Evolutionary conservation across 2,888 invertebrate genomes (phyloP), one percentile per base, ranked within the genome.

Genomic region (Eucera pruinosa): DNA sequence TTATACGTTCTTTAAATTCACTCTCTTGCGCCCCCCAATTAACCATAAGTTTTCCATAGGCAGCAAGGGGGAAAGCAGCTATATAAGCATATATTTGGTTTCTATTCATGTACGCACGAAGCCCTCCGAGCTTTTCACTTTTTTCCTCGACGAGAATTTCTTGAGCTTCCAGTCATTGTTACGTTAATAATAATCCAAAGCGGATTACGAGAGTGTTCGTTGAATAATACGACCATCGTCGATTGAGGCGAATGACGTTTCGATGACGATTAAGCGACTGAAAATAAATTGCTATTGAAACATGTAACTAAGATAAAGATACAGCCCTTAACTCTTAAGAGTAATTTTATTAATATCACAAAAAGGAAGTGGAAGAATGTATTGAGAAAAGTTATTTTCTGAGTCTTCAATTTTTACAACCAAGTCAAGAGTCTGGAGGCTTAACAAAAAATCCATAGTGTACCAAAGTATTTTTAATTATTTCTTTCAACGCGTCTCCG

Each of bases 121-220:
- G 61, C 77, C 65, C 60, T 15, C 27, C n/a, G 11, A 61, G 65
- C 65, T 65, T 79, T 72, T 60, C 67, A 77, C 60, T 85, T 86
- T 85, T 87, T 81, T 82, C 83, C 77, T 70, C 79, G 67, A 58
- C 62, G 66, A 36, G 88, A 87, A 87, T 87, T 89, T 87, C 71
- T 86, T 50, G 58, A 88, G 89, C 88, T 90, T 89, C 89, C 81
- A 82, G 79, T 84, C 85, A 86, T 87, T 85, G 84, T 76, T 75
- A 23, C 66, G 50, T 11, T 48, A 57, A 70, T 55, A 52, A 64
- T 76, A 57, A 62, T 54, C 67, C 50, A 50, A 68, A 77, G 39
- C 55, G 55, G 67, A 77, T 78, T 71, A 66, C 47, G 36, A 30
- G 50, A 43, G 6, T n/a, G 27, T 0, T 33, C 45, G 39, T 55